A percentile compares a stretch with the other conserved stretches of the same genome.
Conservation (phyloP, 2,797 vertebrate species). For the Staurois parvus region DNA sequence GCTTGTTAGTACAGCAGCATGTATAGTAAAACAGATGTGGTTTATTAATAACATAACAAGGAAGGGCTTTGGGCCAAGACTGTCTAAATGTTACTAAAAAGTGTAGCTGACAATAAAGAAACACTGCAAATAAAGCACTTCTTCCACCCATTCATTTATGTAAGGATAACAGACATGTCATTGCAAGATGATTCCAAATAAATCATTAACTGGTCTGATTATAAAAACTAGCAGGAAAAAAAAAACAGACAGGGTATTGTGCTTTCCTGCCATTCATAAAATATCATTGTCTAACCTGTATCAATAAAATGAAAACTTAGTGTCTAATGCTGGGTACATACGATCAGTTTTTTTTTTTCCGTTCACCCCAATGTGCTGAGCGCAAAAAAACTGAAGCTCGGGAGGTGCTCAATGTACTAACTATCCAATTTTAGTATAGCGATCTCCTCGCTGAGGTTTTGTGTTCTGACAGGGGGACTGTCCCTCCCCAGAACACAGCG, state of each 20-base stretch:
- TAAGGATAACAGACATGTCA: not conserved
- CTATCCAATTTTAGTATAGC: no score
- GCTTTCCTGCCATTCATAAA: not conserved
- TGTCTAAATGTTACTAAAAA: conserved; percentile 17
- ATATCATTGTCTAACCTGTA: no score
- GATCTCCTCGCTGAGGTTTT: no score
- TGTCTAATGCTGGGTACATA: no score
- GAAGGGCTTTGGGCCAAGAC: conserved; percentile 27
- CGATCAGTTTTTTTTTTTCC: no score
- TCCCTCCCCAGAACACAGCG: no score
- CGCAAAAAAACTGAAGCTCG: no score
- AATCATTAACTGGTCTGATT: not conserved
- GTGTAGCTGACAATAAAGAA: conserved; percentile 13
- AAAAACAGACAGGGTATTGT: not conserved
- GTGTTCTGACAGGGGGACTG: no score
- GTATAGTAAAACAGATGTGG: conserved; percentile 43
- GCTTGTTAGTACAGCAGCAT: conserved; percentile 31
- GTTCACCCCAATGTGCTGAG: no score
- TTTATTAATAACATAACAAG: conserved; percentile 49
- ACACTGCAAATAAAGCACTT: conserved; percentile 17
- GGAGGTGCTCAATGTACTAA: no score
- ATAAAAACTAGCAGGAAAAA: not conserved
- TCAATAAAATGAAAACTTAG: no score
- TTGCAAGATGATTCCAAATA: not conserved
- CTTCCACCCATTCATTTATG: not conserved